Base-by-base conservation (phyloP, 1,140 invertebrate species). In the Hermetia illucens region DNA sequence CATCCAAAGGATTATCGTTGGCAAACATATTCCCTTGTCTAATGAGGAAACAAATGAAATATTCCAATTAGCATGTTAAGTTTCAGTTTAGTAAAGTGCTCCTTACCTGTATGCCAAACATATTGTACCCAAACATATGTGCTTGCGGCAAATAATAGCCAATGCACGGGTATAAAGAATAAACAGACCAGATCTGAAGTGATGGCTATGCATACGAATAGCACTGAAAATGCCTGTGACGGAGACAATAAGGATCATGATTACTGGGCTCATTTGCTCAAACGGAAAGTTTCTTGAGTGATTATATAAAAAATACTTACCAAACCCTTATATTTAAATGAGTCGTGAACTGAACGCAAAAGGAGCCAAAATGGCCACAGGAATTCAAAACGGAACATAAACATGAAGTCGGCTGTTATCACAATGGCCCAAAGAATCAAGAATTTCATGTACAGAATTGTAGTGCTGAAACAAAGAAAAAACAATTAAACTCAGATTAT, bases 111-210 rank as follows among this genome's bases (percentile, higher is more conserved):
- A 65, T 95, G 89, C 90, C 93, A 96, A 44, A 95, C 87, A 67
- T 93, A 96, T 66, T 98, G 93, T 50, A 97, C 87, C 93, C 93
- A 97, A 40, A 98, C 91, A 65, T 97, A 97, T 49, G 91, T 96
- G 68, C 91, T 95, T 46, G 94, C 93, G 46, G 87, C 84, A 66
- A 98, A 97, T 64, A 96, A 94, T 53, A 96, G 72, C 83, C 91
- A 96, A 62, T 96, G 89, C 47, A 97, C 80, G 43, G 95, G 95
- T 71, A 98, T 95, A 64, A 98, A 95, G 67, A 98, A 91, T 69
- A 93, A 95, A 73, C 92, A 98, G 65, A 98, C 85, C 76, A 98
- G 86, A 68, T 98, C 94, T 50, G 93, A 95, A 46, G 92, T 97
- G 44, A 98, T 75, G 49, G 93, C 91, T 62, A 98, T 89, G 64